Evolutionary conservation across 2,888 invertebrate genomes (phyloP), one percentile per base, ranked within the genome.

Genomic region (Leptinotarsa juncta): DNA sequence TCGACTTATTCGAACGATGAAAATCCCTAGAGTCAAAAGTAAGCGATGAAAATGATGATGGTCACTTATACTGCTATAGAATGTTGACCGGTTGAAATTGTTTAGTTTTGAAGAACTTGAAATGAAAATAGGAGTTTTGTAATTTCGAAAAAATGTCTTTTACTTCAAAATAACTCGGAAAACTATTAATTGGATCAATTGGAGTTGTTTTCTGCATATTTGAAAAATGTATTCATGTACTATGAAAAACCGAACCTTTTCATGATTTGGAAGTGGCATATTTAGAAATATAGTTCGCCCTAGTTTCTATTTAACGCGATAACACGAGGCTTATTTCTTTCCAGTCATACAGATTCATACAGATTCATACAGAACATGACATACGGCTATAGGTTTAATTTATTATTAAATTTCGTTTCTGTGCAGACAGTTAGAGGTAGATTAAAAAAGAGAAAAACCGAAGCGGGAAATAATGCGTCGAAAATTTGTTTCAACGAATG

Each of bases 321-420:
- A 71, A 70, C 68, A 51, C 68, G 65, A 67, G 71, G 70, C 73
- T 73, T 71, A 68, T 79, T 78, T 81, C 78, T 80, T 80, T 79
- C 78, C 76, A 71, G 76, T 74, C 75, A 81, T 79, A 78, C 74
- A 81, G 82, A 81, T 81, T 74, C 75, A 81, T 79, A 78, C 74
- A 81, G 82, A 81, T 81, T 79, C 78, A 79, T 77, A 78, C 74
- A 73, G 79, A 80, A 81, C 79, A 81, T 81, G 82, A 83, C 83
- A 77, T 74, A 80, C 73, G 81, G 12, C 57, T 57, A 14, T 20
- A 4, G 80, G 78, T 80, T 81, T 79, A 81, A 84, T 84, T 81
- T 82, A 84, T 83, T 83, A 83, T 83, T 83, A 82, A 83, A 83
- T 82, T 82, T 81, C 83, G 81, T 83, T 83, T 82, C 82, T 82